phyloP scores from a whole-genome alignment of 2,113 vertebrate species.

The Noctilio leporinus region DNA sequence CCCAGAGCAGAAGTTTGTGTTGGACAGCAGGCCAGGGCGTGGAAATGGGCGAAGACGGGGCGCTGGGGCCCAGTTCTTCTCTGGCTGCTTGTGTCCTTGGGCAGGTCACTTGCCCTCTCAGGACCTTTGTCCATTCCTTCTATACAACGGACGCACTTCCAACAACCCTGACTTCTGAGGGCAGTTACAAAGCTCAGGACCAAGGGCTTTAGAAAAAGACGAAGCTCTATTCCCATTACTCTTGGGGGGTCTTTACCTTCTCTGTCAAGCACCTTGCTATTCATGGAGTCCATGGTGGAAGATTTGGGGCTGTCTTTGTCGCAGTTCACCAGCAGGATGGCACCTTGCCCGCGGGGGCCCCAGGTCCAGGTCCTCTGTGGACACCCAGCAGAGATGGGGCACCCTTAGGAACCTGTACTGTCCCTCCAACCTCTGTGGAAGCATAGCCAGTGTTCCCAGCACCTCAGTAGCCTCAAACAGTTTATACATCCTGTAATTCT shows the following conservation, averaged over 20 bases:
- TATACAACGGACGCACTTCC: fast-evolving
- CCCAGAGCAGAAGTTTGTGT: neutral
- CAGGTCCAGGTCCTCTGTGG: conserved; percentile 89
- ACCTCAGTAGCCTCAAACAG: fast-evolving
- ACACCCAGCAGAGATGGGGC: neutral
- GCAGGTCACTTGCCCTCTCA: neutral
- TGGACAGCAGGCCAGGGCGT: fast-evolving
- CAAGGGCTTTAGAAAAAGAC: fast-evolving
- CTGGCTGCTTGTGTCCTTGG: neutral
- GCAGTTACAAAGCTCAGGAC: neutral
- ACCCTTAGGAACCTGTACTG: fast-evolving
- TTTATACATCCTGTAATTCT: fast-evolving
- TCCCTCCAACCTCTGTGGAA: neutral
- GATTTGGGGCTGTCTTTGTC: conserved; percentile 79
- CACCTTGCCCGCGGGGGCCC: conserved; percentile 88
- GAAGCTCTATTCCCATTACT: fast-evolving
- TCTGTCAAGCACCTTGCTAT: neutral
- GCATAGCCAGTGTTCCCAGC: fast-evolving
- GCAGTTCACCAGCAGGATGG: conserved; percentile 93
- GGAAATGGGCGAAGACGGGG: neutral
- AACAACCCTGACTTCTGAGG: neutral
- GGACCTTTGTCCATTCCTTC: neutral
- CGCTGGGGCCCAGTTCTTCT: neutral
- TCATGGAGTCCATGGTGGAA: neutral
- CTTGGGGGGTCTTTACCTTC: conserved; percentile 29